Percentiles rank a stretch among this genome's conserved stretches.
phyloP scores from a whole-genome alignment of 2,888 invertebrate genomes.

The Stramonita haemastoma region DNA sequence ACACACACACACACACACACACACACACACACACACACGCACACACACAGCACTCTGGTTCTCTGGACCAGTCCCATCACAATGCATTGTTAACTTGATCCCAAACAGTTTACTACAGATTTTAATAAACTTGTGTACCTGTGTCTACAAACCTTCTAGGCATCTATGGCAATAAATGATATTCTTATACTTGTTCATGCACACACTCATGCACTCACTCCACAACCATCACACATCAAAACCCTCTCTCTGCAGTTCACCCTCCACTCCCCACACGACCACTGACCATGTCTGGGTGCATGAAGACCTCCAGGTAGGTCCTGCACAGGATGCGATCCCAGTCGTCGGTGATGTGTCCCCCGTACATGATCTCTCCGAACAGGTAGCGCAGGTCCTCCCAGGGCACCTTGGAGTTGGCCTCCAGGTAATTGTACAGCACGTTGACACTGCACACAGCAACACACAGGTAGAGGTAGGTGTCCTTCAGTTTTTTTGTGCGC shows the following conservation, averaged over 20 bases:
- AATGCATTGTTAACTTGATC: too few species aligned
- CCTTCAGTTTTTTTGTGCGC: too few species aligned
- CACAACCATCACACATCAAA: background rate
- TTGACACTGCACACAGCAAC: conserved; percentile 84
- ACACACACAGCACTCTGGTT: too few species aligned
- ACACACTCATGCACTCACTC: background rate
- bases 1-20: conserved; percentile 13
- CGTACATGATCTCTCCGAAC: conserved; percentile 99
- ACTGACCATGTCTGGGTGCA: conserved; percentile 81
- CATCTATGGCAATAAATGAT: too few species aligned
- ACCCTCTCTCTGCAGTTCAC: background rate
- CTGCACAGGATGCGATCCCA: conserved; percentile 95
- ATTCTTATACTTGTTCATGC: too few species aligned
- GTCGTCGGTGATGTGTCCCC: conserved; percentile 97
- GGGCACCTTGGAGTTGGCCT: conserved; percentile 85
- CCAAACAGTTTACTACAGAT: too few species aligned
- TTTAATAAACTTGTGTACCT: too few species aligned
- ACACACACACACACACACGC: background rate
- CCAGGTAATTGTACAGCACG: conserved; percentile 94
- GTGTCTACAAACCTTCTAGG: too few species aligned
- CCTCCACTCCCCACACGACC: background rate
- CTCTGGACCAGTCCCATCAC: too few species aligned
- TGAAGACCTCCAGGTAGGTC: conserved; percentile 88
- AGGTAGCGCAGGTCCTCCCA: conserved; percentile 97
- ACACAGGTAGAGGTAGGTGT: background rate